Base-by-base conservation (phyloP, 2,888 invertebrate species). In the Laothoe populi region DNA sequence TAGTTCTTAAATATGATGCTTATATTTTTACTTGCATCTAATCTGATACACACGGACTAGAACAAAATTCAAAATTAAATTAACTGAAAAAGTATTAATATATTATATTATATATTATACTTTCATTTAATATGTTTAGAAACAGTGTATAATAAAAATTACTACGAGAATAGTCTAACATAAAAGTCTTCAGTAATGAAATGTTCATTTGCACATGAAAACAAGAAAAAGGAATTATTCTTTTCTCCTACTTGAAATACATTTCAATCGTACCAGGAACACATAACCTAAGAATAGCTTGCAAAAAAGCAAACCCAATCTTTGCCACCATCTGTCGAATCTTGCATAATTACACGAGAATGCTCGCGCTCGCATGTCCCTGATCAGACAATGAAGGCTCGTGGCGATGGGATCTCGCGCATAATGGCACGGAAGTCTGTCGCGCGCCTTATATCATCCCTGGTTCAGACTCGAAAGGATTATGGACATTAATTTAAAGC, bases 361-460 rank as follows among this genome's bases (percentile, higher is more conserved):
- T 59, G 57, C 26, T 57, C 40, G 26, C 11, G 26, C 46, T 38
- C 49, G 60, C 57, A 62, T 62, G 45, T 46, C 35, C 38, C 16
- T 13, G 58, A 60, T 68, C 66, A 64, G 63, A 64, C 66, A 66
- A 68, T 60, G 61, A 57, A 60, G 61, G 63, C 69, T 70, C 72
- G 71, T 68, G 59, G 21, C 31, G 63, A 63, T 63, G 19, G 23
- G 57, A 63, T 63, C 62, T 59, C 73, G 72, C 71, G 76, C 77
- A 79, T 87, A 88, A 89, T 87, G 87, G 85, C 87, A 84, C 84
- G 86, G 86, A 87, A 88, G 83, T 77, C 72, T 77, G 74, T 70
- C 64, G 69, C 69, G 70, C 63, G 67, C 66, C 72, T 72, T 78
- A 83, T 81, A 84, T 85, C 82, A 84, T 81, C 81, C 72, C 66